Percentiles rank a stretch among this genome's conserved stretches.
Conservation (phyloP, 2,113 vertebrate species). For the Loxodonta africana region DNA sequence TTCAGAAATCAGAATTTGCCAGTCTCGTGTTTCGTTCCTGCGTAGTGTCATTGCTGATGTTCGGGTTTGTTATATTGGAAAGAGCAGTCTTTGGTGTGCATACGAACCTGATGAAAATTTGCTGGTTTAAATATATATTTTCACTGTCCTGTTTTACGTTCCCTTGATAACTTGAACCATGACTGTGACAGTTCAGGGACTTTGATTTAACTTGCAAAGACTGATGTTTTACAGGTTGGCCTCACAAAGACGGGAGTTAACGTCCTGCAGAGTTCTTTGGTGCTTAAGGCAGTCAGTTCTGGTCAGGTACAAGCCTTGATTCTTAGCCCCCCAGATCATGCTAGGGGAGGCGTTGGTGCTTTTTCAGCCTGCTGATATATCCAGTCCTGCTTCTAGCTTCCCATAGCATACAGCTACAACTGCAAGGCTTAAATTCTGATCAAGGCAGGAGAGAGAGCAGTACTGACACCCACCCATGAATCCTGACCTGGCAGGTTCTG, state of each 20-base stretch:
- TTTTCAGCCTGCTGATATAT: background rate
- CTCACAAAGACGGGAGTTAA: background rate
- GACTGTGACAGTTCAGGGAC: background rate
- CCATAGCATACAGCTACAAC: background rate
- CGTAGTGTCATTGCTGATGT: background rate
- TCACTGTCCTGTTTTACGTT: conserved; percentile 4
- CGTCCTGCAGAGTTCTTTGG: conserved; percentile 33
- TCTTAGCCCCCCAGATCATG: background rate
- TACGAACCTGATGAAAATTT: background rate
- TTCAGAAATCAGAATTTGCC: conserved; percentile 28
- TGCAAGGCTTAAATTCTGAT: background rate
- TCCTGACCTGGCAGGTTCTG: background rate
- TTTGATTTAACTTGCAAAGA: background rate
- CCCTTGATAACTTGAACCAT: conserved; percentile 31
- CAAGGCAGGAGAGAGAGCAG: background rate
- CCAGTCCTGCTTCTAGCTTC: background rate
- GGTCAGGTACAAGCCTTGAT: background rate
- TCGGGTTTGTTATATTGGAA: background rate
- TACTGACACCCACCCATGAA: background rate
- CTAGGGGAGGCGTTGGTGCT: background rate
- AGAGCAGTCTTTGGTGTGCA: background rate
- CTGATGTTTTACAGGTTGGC: background rate
- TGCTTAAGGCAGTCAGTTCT: background rate
- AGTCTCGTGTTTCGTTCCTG: background rate
- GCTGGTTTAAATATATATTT: conserved; percentile 47